Evolutionary conservation across 2,113 vertebrate species (phyloP).

Genomic region (Ptilorrhoa leucosticta): DNA sequence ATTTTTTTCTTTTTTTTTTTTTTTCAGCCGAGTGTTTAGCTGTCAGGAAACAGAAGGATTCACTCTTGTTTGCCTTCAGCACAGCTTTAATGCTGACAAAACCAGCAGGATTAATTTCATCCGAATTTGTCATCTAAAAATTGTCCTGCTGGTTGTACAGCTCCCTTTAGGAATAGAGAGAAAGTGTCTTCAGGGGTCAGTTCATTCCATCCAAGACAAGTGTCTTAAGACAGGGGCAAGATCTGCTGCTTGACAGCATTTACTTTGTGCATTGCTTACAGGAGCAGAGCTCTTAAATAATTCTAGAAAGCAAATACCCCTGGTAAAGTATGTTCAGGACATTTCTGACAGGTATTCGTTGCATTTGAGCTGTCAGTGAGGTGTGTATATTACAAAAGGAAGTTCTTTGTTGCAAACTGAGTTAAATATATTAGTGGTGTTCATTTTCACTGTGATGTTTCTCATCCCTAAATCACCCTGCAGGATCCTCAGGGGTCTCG

Average conservation of each 20-base stretch:
- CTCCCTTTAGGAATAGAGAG: background rate
- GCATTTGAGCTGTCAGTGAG: background rate
- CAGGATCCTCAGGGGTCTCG: constrained; percentile 90
- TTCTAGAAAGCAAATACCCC: background rate
- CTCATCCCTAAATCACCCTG: background rate
- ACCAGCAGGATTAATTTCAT: background rate
- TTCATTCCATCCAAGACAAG: background rate
- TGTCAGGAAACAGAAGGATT: background rate
- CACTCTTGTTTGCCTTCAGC: background rate
- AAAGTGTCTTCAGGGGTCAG: background rate
- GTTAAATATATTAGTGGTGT: background rate
- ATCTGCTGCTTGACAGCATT: background rate
- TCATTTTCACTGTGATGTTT: background rate
- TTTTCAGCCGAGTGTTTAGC: background rate
- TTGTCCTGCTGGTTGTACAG: background rate
- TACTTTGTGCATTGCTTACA: background rate
- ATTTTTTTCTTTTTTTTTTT: background rate
- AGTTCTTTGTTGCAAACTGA: background rate
- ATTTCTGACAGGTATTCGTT: background rate
- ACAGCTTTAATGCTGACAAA: background rate
- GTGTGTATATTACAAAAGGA: background rate
- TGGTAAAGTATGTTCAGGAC: background rate
- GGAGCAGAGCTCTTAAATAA: background rate
- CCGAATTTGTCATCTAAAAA: background rate
- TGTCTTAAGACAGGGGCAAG: background rate